phyloP scores from a whole-genome alignment of 2,888 invertebrate genomes.

The Iselma pallidipennis region DNA sequence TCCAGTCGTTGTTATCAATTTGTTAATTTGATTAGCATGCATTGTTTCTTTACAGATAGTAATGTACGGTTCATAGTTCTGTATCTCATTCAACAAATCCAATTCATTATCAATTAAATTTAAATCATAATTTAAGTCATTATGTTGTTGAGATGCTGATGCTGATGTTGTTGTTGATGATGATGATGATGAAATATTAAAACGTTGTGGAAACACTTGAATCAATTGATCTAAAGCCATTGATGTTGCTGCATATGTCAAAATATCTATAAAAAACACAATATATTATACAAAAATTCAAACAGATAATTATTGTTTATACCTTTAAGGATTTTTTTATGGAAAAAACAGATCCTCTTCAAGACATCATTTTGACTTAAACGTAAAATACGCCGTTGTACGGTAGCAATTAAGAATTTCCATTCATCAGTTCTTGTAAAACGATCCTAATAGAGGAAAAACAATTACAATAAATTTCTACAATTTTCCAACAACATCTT shows the following conservation, averaged over 20 bases:
- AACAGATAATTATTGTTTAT: slow-evolving; percentile 5
- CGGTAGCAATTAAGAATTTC: slow-evolving; percentile 52
- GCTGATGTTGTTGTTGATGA: background rate
- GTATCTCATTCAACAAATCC: slow-evolving; percentile 52
- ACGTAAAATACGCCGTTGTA: slow-evolving; percentile 53
- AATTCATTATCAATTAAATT: slow-evolving; percentile 36
- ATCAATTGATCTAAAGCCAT: slow-evolving; percentile 55
- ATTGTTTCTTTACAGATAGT: slow-evolving; percentile 61
- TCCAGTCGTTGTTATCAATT: slow-evolving; percentile 64
- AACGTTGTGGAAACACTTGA: slow-evolving; percentile 54
- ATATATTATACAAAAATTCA: slow-evolving; percentile 4
- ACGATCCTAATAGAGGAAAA: slow-evolving; percentile 49
- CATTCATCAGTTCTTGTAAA: slow-evolving; percentile 55
- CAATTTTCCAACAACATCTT: too few species aligned
- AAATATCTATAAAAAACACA: slow-evolving; percentile 50
- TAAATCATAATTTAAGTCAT: too few species aligned
- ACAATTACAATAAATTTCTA: background rate
- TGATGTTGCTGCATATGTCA: slow-evolving; percentile 55
- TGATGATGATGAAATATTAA: slow-evolving; percentile 41
- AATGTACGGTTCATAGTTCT: slow-evolving; percentile 56
- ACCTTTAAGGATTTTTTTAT: slow-evolving; percentile 53
- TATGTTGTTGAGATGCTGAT: too few species aligned
- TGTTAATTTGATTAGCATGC: slow-evolving; percentile 64
- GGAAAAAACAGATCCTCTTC: slow-evolving; percentile 49
- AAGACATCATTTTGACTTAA: slow-evolving; percentile 45